These are phyloP conservation scores for Eupithecia subfuscata DNA, from an alignment of 2,888 invertebrate species.

Conservation along the genomic window DNA sequence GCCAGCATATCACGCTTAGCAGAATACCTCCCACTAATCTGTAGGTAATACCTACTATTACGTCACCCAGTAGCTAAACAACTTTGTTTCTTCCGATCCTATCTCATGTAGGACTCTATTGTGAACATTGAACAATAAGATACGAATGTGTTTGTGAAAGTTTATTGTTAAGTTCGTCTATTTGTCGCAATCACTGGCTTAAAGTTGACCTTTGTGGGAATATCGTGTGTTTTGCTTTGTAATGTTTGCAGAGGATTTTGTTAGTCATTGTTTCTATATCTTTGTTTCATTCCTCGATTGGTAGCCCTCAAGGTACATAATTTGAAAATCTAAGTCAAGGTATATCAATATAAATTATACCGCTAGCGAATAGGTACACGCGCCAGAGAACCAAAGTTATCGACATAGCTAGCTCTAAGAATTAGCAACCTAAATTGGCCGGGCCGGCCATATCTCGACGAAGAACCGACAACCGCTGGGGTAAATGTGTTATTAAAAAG, in stretches of 20 bases:
- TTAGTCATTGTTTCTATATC: too few species aligned
- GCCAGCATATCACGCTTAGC: too few species aligned
- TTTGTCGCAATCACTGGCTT: slow-evolving; percentile 27
- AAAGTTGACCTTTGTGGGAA: slow-evolving; percentile 14
- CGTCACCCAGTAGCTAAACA: slow-evolving; percentile 27
- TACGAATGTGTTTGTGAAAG: slow-evolving; percentile 11
- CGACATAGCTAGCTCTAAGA: too few species aligned
- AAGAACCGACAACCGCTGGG: too few species aligned
- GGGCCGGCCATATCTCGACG: too few species aligned
- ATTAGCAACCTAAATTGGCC: too few species aligned
- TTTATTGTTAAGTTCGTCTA: slow-evolving; percentile 25
- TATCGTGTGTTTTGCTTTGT: slow-evolving; percentile 25
- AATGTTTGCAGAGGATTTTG: slow-evolving; percentile 4
- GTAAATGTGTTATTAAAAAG: too few species aligned
- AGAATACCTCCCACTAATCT: not conserved
- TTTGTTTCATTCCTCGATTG: not conserved
- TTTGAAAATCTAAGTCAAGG: too few species aligned
- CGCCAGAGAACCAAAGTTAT: too few species aligned
- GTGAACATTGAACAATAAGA: slow-evolving; percentile 34
- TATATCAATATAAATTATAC: too few species aligned
- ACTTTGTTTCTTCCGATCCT: slow-evolving; percentile 57
- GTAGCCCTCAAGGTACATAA: too few species aligned
- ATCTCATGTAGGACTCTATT: slow-evolving; percentile 56
- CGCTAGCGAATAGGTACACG: too few species aligned
- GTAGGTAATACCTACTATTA: not conserved